Evolutionary conservation across 2,113 vertebrate species (phyloP), one percentile per base, ranked within the genome.

Genomic region (Hylia prasina): DNA sequence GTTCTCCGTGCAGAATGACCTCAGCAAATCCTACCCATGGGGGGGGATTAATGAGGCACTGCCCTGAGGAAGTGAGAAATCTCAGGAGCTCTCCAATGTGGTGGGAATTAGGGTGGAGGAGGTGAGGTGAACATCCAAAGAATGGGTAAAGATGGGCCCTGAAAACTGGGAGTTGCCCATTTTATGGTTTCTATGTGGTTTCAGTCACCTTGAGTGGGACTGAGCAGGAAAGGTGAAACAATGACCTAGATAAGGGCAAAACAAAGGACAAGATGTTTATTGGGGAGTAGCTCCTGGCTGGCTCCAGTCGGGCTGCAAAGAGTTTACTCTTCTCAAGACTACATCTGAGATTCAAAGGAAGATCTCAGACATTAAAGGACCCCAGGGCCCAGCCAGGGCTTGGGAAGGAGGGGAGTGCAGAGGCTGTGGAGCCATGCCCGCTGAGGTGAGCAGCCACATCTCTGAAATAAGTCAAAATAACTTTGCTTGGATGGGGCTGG

Each of bases 221-320:
- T 58, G 65, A 83, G 39, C 51, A 78, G 70, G 57, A 87, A 80
- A 66, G 66, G 53, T 72, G 27, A 80, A 96, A 79, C 93, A 87
- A 94, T 91, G 86, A 54, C 51, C 40, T 6, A 95, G 94, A 93
- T 94, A 94, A 91, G 3, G 69, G 39, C 25, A 73, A 84, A 94
- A 95, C 89, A 96, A 97, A 94, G 75, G 66, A 64, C 44, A 28
- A 81, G 33, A 11, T 73, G 50, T 95, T 95, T 93, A 39, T 1
- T 84, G 72, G 56, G 69, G 81, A 82, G 87, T 39, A 95, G 81
- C 37, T 94, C 42, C 91, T 61, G 47, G 8, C 65, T 1, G 57
- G 73, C 81, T 95, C 65, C 77, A 76, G 65, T 63, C 13, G 5
- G 80, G 47, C 44, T 16, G 83, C 1, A 2, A 61, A 73, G 51